Evolutionary conservation across 1,140 invertebrate species (phyloP), one percentile per base, ranked within the genome.

Genomic region (Heterodera carotae): DNA sequence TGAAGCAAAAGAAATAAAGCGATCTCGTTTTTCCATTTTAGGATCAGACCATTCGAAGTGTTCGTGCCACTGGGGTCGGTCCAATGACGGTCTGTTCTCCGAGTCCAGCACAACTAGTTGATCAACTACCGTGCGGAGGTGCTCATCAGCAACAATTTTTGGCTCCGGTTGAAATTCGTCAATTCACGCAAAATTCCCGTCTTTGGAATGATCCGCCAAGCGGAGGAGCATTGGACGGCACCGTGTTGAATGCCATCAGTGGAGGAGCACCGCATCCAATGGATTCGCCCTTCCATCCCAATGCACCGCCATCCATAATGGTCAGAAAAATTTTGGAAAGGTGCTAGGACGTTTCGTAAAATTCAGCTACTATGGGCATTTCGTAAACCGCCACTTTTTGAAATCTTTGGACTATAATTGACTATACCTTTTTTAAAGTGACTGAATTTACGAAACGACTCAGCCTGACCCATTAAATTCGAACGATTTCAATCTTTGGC

Each of bases 41-140:
- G 76, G 76, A 78, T 48, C 70, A 75, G 67, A 73, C 76, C 10
- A 53, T 78, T 18, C 34, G 53, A 27, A 73, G 76, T 56, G 76
- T 78, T n/a, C 72, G 76, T 15, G 48, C 72, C 33, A 76, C 39
- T 33, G 76, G 76, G 5, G 25, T 78, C 56, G 76, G 76, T 10
- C 76, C 76, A 29, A 53, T 78, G 36, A 68, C 53, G 5, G 76
- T 39, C 31, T 22, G 71, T 48, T 78, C 76, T 22, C 76, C 76
- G 29, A 48, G 62, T 22, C 48, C 75, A 12, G 39, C 53, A 18
- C 29, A 59, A n/a, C 60, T 72, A 29, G 43, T 75, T 1, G 76
- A 60, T 33, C 68, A 31, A n/a, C 72, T 29, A 36, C 72, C 31
- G 27, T 27, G 18, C 12, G 15, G 33, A 22, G 59, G 27, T 27